Evolutionary conservation across 1,140 invertebrate genomes (phyloP).

Genomic region (Eciton burchellii): DNA sequence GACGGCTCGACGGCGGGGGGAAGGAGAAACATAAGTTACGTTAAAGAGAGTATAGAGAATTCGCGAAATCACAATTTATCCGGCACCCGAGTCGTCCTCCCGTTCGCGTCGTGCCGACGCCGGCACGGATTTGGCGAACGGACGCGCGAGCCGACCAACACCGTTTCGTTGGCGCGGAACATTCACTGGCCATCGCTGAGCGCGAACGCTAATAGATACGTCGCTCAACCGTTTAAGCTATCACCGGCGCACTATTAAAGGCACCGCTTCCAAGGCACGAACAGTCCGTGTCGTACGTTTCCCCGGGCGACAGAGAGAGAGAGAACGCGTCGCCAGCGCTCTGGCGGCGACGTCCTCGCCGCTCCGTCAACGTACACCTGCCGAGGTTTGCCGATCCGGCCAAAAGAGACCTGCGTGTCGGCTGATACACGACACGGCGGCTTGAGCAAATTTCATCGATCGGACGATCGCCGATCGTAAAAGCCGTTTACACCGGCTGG

Average conservation of each 20-base stretch:
- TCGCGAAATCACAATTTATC: constrained; percentile 53
- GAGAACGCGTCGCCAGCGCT: constrained; percentile 31
- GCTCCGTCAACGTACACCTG: constrained; percentile 65
- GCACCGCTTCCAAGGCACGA: constrained; percentile 68
- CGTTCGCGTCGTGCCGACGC: not conserved
- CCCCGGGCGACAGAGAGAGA: constrained; percentile 4
- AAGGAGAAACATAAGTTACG: constrained; percentile 58
- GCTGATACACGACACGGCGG: constrained; percentile 61
- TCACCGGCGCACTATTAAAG: constrained; percentile 62
- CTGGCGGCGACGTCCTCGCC: constrained; percentile 54
- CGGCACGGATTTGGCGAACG: not conserved
- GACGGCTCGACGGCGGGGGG: too few relatives aligned
- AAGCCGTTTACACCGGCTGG: constrained; percentile 63
- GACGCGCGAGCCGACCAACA: not conserved
- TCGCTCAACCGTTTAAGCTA: constrained; percentile 67
- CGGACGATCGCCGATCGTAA: constrained; percentile 66
- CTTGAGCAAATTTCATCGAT: constrained; percentile 75
- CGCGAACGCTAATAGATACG: constrained; percentile 40
- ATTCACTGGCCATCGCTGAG: constrained; percentile 70
- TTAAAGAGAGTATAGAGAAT: constrained; percentile 46
- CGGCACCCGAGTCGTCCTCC: not conserved
- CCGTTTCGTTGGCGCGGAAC: constrained; percentile 28
- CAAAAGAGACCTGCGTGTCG: constrained; percentile 56
- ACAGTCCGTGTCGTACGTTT: constrained; percentile 62
- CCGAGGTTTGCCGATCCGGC: constrained; percentile 7